Percentiles rank a stretch among this genome's conserved stretches.
These are phyloP conservation scores for Heliconius hermathena DNA, from an alignment of 1,140 invertebrate genomes.

Conservation along the genomic window DNA sequence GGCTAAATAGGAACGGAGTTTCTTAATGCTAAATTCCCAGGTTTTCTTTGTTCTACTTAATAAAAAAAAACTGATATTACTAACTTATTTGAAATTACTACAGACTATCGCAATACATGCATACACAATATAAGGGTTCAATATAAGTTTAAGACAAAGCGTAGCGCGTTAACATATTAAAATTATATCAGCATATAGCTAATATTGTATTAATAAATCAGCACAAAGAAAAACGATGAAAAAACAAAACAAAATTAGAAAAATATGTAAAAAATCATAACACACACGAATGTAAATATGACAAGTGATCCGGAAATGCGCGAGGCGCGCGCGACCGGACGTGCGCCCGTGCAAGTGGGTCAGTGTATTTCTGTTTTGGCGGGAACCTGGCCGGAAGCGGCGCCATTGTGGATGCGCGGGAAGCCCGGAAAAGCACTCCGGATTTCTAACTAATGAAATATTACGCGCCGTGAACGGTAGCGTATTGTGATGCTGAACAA, in stretches of 20 bases:
- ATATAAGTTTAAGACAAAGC: no score
- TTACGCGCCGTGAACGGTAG: constrained; percentile 64
- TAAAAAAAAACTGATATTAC: no score
- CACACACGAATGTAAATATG: constrained; percentile 65
- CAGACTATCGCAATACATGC: no score
- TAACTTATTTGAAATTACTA: no score
- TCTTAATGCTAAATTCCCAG: no score
- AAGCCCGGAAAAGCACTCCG: constrained; percentile 75
- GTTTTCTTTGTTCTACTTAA: no score
- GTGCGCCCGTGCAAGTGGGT: constrained; percentile 75
- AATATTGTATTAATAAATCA: background rate
- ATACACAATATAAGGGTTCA: no score
- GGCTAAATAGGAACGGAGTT: no score
- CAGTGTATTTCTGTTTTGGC: constrained; percentile 81
- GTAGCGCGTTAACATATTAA: background rate
- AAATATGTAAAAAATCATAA: constrained; percentile 65
- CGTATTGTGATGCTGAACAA: constrained; percentile 52
- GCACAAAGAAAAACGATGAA: background rate
- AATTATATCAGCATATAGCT: constrained; percentile 6
- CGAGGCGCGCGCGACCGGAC: constrained; percentile 66
- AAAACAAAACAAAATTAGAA: constrained; percentile 43
- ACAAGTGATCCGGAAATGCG: constrained; percentile 78
- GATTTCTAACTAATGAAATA: constrained; percentile 78
- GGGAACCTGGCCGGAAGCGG: constrained; percentile 77
- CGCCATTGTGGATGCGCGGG: constrained; percentile 78